phyloP scores from a whole-genome alignment of 1,140 invertebrate genomes.

The Drosophila nannoptera region DNA sequence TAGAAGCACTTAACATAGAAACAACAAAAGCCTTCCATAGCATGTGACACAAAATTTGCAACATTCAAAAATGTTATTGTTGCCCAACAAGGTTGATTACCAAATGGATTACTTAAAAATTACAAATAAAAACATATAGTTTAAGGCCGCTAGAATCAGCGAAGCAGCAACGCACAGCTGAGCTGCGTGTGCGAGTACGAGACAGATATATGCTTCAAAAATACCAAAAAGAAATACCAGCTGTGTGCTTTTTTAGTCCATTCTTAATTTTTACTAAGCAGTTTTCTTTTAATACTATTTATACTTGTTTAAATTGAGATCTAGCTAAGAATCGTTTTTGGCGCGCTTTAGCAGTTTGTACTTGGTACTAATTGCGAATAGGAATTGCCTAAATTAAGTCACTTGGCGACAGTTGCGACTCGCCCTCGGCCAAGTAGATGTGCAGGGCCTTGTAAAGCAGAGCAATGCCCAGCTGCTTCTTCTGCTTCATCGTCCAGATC shows the following conservation, averaged over 20 bases:
- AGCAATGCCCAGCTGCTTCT: slow-evolving; percentile 87
- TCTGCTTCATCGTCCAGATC: slow-evolving; percentile 86
- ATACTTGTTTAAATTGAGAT: slow-evolving; percentile 37
- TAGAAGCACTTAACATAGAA: not conserved
- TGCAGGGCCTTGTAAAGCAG: slow-evolving; percentile 91
- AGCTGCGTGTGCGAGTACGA: slow-evolving; percentile 1
- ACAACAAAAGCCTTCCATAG: not conserved
- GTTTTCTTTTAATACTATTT: not conserved
- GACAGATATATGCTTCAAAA: slow-evolving; percentile 4
- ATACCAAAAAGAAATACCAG: slow-evolving; percentile 12
- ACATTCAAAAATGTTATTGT: not conserved
- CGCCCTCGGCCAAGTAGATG: slow-evolving; percentile 93
- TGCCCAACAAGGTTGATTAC: not conserved
- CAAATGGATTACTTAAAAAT: too few species aligned
- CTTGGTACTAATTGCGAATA: slow-evolving; percentile 43
- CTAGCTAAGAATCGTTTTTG: slow-evolving; percentile 34
- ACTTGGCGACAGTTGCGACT: slow-evolving; percentile 86
- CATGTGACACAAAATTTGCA: too few species aligned
- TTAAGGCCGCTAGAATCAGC: slow-evolving; percentile 5
- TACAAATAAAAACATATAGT: not conserved
- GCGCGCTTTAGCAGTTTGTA: slow-evolving; percentile 48
- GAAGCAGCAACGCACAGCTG: not conserved
- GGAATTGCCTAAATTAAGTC: slow-evolving; percentile 81
- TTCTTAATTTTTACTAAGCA: not conserved
- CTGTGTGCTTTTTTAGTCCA: not conserved